phyloP scores from a whole-genome alignment of 2,888 invertebrate genomes.

The Ommatoiulus sabulosus region DNA sequence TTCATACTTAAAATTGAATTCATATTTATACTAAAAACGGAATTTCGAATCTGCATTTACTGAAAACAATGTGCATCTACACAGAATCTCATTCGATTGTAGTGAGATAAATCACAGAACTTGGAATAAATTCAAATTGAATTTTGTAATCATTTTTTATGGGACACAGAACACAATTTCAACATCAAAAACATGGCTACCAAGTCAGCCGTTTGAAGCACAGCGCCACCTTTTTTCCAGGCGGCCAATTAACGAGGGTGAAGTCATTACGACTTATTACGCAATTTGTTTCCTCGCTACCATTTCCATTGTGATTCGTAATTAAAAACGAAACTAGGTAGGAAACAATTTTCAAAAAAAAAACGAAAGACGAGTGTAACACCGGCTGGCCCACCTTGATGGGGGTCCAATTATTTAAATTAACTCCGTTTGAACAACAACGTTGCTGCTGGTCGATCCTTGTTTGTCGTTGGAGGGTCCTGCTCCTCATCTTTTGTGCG shows the following conservation, averaged over 20 bases:
- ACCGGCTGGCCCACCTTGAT: conserved; percentile 11
- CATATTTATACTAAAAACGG: too few species aligned
- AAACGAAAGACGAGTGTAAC: not conserved
- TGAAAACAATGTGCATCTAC: too few species aligned
- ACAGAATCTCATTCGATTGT: too few species aligned
- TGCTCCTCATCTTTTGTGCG: not conserved
- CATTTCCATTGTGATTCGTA: conserved; percentile 36
- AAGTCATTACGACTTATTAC: conserved; percentile 36
- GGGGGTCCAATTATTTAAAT: conserved; percentile 43
- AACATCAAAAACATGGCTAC: conserved; percentile 1
- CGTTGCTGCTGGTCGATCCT: not conserved
- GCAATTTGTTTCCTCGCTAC: not conserved
- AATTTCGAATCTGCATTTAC: too few species aligned
- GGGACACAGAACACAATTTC: not conserved
- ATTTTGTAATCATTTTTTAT: not conserved
- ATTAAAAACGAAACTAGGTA: conserved; percentile 8
- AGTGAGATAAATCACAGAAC: too few species aligned
- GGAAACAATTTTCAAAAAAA: conserved; percentile 22
- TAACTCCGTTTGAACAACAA: not conserved
- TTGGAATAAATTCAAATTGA: not conserved
- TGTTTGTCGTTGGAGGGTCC: not conserved
- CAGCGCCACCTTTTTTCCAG: not conserved
- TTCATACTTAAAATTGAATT: too few species aligned
- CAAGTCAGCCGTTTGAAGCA: not conserved
- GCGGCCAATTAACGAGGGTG: conserved; percentile 6